Evolutionary conservation across 1,140 invertebrate species (phyloP).

Genomic region (Schlechtendalia chinensis): DNA sequence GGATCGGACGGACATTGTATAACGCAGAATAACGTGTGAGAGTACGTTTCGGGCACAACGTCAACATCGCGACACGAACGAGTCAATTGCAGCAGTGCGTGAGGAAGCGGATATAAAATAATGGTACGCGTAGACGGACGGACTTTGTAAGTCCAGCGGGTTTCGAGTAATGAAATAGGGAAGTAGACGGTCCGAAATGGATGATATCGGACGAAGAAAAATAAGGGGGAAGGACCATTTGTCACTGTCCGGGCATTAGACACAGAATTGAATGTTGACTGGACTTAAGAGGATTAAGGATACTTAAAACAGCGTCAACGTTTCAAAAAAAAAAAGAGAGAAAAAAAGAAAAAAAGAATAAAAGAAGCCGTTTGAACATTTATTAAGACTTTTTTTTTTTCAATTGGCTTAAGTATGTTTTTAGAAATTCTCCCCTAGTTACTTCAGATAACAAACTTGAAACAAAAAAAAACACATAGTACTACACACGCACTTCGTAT

Average conservation of each 20-base stretch:
- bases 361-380: constrained; percentile 3
- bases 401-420: constrained; percentile 12
- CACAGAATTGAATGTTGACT: constrained; percentile 34
- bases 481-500: neutral
- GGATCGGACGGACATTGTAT: no score
- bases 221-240: constrained; percentile 7
- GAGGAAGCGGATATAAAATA: no score
- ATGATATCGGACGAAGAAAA: constrained; percentile 12
- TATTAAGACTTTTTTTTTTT: constrained; percentile 13
- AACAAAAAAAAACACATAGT: neutral
- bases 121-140: no score
- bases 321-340: no score
- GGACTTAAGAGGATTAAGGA: constrained; percentile 41
- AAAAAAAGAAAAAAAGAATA: neutral
- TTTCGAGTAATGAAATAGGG: constrained; percentile 14
- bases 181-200: neutral
- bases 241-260: constrained; percentile 20
- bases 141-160: no score
- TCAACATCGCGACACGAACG: no score
- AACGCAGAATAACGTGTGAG: no score
- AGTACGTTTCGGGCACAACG: no score
- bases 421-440: neutral
- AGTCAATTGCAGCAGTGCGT: no score
- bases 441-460: neutral
- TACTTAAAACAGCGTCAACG: constrained; percentile 35